Evolutionary conservation across 2,888 invertebrate genomes (phyloP).

Genomic region (Electrophaes corylata): DNA sequence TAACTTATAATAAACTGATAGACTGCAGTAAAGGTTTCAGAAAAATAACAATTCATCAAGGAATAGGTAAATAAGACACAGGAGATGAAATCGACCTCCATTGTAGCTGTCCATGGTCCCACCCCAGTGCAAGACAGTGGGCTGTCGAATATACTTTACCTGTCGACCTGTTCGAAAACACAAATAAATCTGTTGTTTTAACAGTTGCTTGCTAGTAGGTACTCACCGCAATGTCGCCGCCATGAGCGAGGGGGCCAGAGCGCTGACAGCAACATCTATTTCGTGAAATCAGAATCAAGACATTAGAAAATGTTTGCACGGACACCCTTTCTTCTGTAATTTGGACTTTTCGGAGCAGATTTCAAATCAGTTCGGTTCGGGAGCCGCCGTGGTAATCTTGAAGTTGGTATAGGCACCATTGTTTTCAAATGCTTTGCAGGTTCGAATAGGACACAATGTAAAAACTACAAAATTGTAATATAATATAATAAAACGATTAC

Average conservation of each 20-base stretch:
- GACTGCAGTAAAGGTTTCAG: background rate
- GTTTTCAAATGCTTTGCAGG: background rate
- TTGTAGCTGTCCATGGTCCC: background rate
- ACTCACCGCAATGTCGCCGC: constrained; percentile 64
- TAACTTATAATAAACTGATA: no score
- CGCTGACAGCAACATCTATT: constrained; percentile 68
- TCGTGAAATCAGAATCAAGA: constrained; percentile 78
- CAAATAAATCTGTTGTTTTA: constrained; percentile 1
- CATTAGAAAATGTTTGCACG: constrained; percentile 59
- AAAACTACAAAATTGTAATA: no score
- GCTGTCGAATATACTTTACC: constrained; percentile 33
- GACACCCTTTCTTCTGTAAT: constrained; percentile 10
- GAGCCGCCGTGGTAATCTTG: background rate
- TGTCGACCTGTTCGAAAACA: constrained; percentile 43
- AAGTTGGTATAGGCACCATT: background rate
- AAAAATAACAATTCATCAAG: constrained; percentile 6
- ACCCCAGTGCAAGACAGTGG: no score
- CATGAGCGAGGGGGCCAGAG: constrained; percentile 51
- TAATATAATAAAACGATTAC: no score
- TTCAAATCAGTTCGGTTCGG: background rate
- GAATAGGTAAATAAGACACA: background rate
- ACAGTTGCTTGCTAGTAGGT: constrained; percentile 37
- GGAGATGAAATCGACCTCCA: background rate
- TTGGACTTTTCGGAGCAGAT: background rate
- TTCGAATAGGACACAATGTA: no score